A percentile compares a stretch with the other conserved stretches of the same genome.
Conservation (phyloP, 2,113 vertebrate genomes). For the Diadophis punctatus region DNA sequence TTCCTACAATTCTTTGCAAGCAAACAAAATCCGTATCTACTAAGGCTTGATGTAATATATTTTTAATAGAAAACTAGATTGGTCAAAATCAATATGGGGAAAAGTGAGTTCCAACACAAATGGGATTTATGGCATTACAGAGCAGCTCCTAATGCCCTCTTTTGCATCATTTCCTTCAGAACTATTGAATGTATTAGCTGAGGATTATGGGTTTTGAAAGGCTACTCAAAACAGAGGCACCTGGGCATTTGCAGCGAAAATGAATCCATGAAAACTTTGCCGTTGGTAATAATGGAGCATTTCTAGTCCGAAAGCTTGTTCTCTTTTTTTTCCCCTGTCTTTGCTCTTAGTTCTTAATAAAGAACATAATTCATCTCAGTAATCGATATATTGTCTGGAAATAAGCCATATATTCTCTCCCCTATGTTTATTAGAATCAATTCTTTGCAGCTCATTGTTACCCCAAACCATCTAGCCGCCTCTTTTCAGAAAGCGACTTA, state of each 20-base stretch:
- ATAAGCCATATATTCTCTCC: not conserved
- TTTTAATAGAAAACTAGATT: not conserved
- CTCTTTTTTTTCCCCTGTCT: not conserved
- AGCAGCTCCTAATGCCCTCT: not conserved
- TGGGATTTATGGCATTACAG: not conserved
- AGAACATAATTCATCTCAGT: not conserved
- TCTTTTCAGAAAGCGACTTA: not conserved
- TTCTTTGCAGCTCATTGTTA: not conserved
- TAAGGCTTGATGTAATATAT: not conserved
- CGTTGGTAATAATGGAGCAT: not conserved
- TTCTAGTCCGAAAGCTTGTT: not conserved
- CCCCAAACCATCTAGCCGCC: not conserved
- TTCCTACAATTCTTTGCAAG: conserved; percentile 20
- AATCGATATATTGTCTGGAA: not conserved
- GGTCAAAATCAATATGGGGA: not conserved
- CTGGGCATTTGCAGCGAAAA: not conserved
- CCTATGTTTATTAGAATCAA: not conserved
- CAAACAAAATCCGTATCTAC: not conserved
- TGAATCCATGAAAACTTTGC: not conserved
- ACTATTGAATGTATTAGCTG: not conserved
- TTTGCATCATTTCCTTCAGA: not conserved
- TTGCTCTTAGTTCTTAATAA: not conserved
- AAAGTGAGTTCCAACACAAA: not conserved
- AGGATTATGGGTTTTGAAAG: not conserved
- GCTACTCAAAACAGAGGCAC: not conserved